Evolutionary conservation across 2,888 invertebrate genomes (phyloP).

Genomic region (Lycophotia porphyrea): DNA sequence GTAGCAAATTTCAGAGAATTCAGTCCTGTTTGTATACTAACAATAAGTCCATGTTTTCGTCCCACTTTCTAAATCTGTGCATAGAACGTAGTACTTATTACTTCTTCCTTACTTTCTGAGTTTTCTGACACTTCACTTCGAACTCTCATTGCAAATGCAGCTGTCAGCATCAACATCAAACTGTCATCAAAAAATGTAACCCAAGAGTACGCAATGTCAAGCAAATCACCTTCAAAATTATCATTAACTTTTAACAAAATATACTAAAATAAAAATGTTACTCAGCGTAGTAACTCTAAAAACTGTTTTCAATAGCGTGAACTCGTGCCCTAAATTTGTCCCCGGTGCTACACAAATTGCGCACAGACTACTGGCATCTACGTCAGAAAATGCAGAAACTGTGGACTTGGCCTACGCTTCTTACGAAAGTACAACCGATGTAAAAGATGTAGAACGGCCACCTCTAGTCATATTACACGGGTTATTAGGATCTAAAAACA

Average conservation of each 20-base stretch:
- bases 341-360: constrained; percentile 62
- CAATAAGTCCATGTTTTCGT: no score
- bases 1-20: no score
- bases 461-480: constrained; percentile 97
- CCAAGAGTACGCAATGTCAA: constrained; percentile 54
- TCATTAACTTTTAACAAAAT: constrained; percentile 35
- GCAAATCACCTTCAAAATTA: constrained; percentile 68
- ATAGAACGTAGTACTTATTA: not conserved
- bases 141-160: not conserved
- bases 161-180: constrained; percentile 10
- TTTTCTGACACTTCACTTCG: not conserved
- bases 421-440: constrained; percentile 89
- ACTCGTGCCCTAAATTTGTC: constrained; percentile 66
- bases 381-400: constrained; percentile 83
- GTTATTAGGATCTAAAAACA: constrained; percentile 97
- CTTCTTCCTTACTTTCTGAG: not conserved
- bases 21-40: no score
- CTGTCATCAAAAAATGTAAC: constrained; percentile 53
- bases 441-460: constrained; percentile 75
- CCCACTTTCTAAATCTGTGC: not conserved
- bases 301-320: constrained; percentile 67
- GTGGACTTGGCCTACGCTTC: constrained; percentile 92
- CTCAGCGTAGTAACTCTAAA: constrained; percentile 70
- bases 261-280: constrained; percentile 75
- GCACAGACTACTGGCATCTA: constrained; percentile 70